A percentile compares a stretch with the other conserved stretches of the same genome.
Evolutionary conservation across 2,113 vertebrate genomes (phyloP).

Genomic region (Callionymus lyra): DNA sequence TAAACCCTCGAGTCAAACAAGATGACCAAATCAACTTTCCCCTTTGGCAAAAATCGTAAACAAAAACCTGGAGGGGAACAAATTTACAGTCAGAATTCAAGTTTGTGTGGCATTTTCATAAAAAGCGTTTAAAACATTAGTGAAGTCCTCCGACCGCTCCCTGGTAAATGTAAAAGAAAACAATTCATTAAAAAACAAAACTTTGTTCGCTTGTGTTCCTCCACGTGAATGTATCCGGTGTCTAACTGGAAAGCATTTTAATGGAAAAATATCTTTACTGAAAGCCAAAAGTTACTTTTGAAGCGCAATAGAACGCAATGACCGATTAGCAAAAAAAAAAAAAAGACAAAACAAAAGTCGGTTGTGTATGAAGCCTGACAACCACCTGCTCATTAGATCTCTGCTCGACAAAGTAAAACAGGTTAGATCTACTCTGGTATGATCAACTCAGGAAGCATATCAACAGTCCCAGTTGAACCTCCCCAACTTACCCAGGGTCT

Average conservation of each 20-base stretch:
- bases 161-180: neutral
- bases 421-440: conserved; percentile 32
- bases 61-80: too few relatives aligned
- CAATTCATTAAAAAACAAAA: neutral
- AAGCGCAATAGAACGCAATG: too few relatives aligned
- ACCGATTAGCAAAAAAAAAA: conserved; percentile 19
- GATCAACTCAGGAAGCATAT: conserved; percentile 44
- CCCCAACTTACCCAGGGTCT: conserved; percentile 96
- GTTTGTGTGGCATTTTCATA: too few relatives aligned
- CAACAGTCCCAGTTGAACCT: conserved; percentile 55
- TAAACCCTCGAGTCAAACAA: too few relatives aligned
- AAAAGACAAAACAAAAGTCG: conserved; percentile 9
- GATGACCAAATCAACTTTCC: too few relatives aligned
- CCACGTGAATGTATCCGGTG: too few relatives aligned
- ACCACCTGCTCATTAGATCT: conserved; percentile 9
- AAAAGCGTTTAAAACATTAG: too few relatives aligned
- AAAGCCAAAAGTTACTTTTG: neutral
- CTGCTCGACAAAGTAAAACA: conserved; percentile 48
- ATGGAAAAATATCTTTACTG: conserved; percentile 1
- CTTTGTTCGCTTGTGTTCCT: too few relatives aligned
- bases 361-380: neutral
- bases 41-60: too few relatives aligned
- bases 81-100: too few relatives aligned
- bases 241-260: too few relatives aligned
- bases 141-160: too few relatives aligned